Percentiles rank a stretch among this genome's conserved stretches.
These are phyloP conservation scores for Parnassius orleans DNA, from an alignment of 2,888 invertebrate species.

Conservation along the genomic window DNA sequence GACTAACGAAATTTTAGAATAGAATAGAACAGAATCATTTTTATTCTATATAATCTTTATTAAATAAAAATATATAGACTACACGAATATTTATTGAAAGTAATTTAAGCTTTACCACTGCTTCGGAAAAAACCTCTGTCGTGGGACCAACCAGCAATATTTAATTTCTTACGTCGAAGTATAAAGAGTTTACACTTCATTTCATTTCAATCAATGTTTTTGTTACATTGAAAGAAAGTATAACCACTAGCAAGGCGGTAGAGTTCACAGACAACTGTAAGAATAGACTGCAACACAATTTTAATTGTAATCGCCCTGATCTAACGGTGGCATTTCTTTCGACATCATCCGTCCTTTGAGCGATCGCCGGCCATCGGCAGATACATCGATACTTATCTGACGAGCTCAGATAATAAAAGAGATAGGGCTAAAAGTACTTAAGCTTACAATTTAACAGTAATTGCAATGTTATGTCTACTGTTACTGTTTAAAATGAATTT, in stretches of 20 bases:
- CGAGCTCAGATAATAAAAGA: neutral
- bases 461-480: neutral
- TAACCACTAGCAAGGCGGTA: neutral
- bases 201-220: too few relatives aligned
- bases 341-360: slow-evolving; percentile 40
- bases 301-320: slow-evolving; percentile 30
- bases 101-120: too few relatives aligned
- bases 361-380: slow-evolving; percentile 41
- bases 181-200: too few relatives aligned
- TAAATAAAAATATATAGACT: too few relatives aligned
- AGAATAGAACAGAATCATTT: too few relatives aligned
- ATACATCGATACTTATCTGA: slow-evolving; percentile 38
- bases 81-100: too few relatives aligned
- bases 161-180: too few relatives aligned
- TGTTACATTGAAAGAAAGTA: neutral
- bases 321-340: slow-evolving; percentile 40
- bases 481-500: too few relatives aligned
- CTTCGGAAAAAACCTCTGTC: too few relatives aligned
- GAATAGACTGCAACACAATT: slow-evolving; percentile 13
- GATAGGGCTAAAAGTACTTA: slow-evolving; percentile 1
- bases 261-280: neutral
- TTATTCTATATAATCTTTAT: too few relatives aligned
- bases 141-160: too few relatives aligned
- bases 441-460: slow-evolving; percentile 1
- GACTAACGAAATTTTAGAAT: too few relatives aligned